These are phyloP conservation scores for Pristionchus fissidentatus DNA, from an alignment of 2,888 invertebrate genomes.

Conservation along the genomic window DNA sequence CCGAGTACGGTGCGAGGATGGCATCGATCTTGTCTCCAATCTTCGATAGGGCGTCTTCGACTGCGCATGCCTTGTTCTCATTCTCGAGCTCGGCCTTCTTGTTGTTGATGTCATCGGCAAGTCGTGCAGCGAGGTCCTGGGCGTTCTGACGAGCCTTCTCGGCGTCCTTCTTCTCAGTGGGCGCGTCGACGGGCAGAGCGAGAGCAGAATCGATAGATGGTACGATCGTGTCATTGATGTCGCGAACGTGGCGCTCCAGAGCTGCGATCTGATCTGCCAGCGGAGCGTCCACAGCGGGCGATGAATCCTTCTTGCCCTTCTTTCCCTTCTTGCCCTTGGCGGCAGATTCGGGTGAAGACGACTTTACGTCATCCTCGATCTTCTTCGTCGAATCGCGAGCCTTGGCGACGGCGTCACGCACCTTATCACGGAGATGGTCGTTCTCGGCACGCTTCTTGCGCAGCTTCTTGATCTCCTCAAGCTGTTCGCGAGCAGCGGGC, in stretches of 20 bases:
- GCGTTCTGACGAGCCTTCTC: slow-evolving; percentile 42
- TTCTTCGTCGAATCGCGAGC: slow-evolving; percentile 31
- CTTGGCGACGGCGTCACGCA: slow-evolving; percentile 20
- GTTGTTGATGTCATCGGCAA: slow-evolving; percentile 51
- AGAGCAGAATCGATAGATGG: slow-evolving; percentile 23
- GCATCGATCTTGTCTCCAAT: slow-evolving; percentile 50
- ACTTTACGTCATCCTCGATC: slow-evolving; percentile 37
- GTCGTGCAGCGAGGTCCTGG: slow-evolving; percentile 50
- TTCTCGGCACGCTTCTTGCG: slow-evolving; percentile 44
- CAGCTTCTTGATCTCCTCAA: slow-evolving; percentile 53
- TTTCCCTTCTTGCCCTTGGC: slow-evolving; percentile 45
- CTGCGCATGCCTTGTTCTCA: slow-evolving; percentile 29
- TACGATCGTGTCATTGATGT: slow-evolving; percentile 30
- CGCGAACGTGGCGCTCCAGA: slow-evolving; percentile 50
- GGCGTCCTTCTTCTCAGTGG: slow-evolving; percentile 39
- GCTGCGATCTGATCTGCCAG: slow-evolving; percentile 51
- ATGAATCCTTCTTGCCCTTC: slow-evolving; percentile 53
- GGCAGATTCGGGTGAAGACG: slow-evolving; percentile 23
- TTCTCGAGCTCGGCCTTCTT: slow-evolving; percentile 51
- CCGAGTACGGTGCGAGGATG: slow-evolving; percentile 59
- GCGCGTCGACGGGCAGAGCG: slow-evolving; percentile 36
- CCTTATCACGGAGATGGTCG: slow-evolving; percentile 24
- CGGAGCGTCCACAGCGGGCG: slow-evolving; percentile 54
- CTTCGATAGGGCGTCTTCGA: slow-evolving; percentile 38
- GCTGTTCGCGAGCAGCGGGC: slow-evolving; percentile 38